Percentiles rank a stretch among this genome's conserved stretches.
Conservation (phyloP, 1,140 invertebrate genomes). For the Polypedilum pembai region DNA sequence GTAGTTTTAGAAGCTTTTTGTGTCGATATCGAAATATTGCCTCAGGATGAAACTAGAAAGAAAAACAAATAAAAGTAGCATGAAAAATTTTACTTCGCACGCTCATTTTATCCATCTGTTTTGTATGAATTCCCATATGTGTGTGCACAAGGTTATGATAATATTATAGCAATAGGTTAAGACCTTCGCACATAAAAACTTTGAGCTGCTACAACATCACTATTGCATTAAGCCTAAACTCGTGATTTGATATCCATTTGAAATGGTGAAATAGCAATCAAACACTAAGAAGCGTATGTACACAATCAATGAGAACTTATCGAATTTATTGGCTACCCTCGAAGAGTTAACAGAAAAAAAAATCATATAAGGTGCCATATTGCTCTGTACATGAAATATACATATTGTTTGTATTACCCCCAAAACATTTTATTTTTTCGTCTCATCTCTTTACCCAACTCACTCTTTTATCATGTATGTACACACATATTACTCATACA, state of each 20-base stretch:
- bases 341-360: slow-evolving; percentile 1
- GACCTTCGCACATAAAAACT: neutral
- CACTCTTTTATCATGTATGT: neutral
- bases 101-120: too few species aligned
- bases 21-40: neutral
- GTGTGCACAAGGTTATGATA: neutral
- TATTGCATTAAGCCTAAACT: too few species aligned
- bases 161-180: neutral
- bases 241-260: neutral
- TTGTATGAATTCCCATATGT: too few species aligned
- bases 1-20: neutral
- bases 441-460: neutral
- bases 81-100: too few species aligned
- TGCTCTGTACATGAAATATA: neutral
- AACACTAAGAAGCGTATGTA: neutral
- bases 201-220: neutral
- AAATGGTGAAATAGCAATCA: too few species aligned
- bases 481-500: neutral
- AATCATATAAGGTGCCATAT: slow-evolving; percentile 1
- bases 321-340: neutral
- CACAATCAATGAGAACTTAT: neutral
- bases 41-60: neutral
- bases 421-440: neutral
- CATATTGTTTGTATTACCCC: neutral
- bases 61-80: too few species aligned